phyloP scores from a whole-genome alignment of 2,888 invertebrate genomes.

The Phengaris arion region DNA sequence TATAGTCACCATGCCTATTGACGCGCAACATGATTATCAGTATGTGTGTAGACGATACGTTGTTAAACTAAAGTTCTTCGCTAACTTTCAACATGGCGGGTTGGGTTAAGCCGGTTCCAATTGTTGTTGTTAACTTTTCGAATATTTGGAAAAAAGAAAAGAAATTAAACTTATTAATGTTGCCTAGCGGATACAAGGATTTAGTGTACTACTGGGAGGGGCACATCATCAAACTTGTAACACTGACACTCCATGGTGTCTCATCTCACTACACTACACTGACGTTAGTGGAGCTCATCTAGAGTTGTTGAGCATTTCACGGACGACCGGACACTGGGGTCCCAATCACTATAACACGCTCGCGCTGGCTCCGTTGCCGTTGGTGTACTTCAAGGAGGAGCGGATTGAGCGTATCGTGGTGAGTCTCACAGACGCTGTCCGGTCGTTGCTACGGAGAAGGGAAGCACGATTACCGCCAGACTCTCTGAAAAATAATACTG shows the following conservation, averaged over 20 bases:
- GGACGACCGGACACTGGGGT: slow-evolving; percentile 46
- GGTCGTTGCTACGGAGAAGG: slow-evolving; percentile 62
- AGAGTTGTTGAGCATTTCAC: slow-evolving; percentile 56
- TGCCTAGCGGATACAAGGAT: no score
- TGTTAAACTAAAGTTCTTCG: no score
- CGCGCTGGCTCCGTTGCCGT: slow-evolving; percentile 65
- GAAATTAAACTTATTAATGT: no score
- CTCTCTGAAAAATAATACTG: slow-evolving; percentile 53
- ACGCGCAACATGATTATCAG: no score
- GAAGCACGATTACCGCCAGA: slow-evolving; percentile 68
- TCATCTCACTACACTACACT: slow-evolving; percentile 56
- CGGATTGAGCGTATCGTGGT: slow-evolving; percentile 65
- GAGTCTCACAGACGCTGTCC: slow-evolving; percentile 65
- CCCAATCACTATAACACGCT: slow-evolving; percentile 58
- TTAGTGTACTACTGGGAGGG: no score
- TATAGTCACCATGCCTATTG: no score
- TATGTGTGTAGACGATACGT: no score
- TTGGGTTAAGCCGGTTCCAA: no score
- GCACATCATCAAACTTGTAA: neutral
- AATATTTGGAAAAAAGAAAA: no score
- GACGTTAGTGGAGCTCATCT: slow-evolving; percentile 52
- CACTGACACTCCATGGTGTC: neutral
- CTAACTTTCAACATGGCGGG: no score
- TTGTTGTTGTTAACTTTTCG: no score
- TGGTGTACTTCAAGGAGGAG: slow-evolving; percentile 66